Evolutionary conservation across 2,888 invertebrate genomes (phyloP).

Genomic region (Nephrotoma guestfalica): DNA sequence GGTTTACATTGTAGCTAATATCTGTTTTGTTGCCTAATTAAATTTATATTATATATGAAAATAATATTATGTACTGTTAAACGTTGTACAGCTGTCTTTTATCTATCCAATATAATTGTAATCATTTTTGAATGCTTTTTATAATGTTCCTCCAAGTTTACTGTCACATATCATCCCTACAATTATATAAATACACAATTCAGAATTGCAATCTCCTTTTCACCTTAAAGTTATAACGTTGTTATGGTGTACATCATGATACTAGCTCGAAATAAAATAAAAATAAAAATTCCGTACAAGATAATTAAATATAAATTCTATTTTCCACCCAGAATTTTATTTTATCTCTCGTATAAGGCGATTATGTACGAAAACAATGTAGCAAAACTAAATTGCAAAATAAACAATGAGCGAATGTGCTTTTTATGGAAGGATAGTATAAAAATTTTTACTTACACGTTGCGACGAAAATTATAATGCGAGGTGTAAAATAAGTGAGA

Average conservation of each 20-base stretch:
- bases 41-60: not conserved
- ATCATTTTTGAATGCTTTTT: not conserved
- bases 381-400: not conserved
- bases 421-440: not conserved
- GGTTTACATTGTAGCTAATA: not conserved
- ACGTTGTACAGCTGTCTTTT: not conserved
- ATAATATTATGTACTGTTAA: not conserved
- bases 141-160: not conserved
- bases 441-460: not conserved
- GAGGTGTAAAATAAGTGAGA: not conserved
- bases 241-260: not conserved
- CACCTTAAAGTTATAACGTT: not conserved
- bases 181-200: not conserved
- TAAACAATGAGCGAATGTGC: not conserved
- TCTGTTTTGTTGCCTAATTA: not conserved
- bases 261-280: not conserved
- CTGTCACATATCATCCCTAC: not conserved
- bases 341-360: not conserved
- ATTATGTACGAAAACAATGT: not conserved
- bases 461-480: not conserved
- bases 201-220: not conserved
- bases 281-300: not conserved
- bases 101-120: not conserved
- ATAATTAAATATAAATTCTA: not conserved
- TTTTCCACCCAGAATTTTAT: not conserved